These are phyloP conservation scores for Tautogolabrus adspersus DNA, from an alignment of 2,113 vertebrate genomes.

Conservation along the genomic window DNA sequence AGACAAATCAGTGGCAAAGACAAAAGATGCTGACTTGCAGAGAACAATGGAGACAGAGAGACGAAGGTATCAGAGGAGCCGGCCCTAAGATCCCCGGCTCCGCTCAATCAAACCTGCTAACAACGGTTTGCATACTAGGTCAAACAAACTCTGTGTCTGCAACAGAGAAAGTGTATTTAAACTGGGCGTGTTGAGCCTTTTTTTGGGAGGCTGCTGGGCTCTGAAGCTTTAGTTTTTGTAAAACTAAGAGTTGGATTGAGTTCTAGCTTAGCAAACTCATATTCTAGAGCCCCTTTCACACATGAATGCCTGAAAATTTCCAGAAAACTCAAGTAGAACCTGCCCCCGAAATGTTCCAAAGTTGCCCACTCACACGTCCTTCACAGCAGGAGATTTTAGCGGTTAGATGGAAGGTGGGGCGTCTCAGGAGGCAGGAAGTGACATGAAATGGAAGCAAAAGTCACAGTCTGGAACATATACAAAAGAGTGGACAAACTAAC, in stretches of 20 bases:
- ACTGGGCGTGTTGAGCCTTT: constrained; percentile 18
- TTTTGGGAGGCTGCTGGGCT: neutral
- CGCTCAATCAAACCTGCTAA: constrained; percentile 76
- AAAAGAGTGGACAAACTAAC: no score
- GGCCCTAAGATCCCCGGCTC: constrained; percentile 71
- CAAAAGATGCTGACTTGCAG: constrained; percentile 85
- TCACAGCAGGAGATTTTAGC: no score
- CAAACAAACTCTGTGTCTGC: constrained; percentile 61
- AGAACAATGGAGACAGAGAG: constrained; percentile 81
- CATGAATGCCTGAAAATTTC: no score
- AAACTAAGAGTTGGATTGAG: constrained; percentile 34
- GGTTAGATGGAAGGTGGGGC: no score
- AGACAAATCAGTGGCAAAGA: constrained; percentile 84
- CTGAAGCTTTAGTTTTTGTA: constrained; percentile 24
- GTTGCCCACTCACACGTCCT: no score
- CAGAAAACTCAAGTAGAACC: no score
- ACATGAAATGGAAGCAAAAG: no score
- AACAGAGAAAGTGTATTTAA: constrained; percentile 48
- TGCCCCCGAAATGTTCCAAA: no score
- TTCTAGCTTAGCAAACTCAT: constrained; percentile 49
- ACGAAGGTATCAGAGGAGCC: constrained; percentile 80
- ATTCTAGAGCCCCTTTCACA: no score
- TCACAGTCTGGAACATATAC: no score
- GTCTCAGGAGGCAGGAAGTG: no score
- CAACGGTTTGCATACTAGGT: constrained; percentile 64